Base-by-base conservation (phyloP, 2,888 invertebrate species). In the Heliconius charithonia region DNA sequence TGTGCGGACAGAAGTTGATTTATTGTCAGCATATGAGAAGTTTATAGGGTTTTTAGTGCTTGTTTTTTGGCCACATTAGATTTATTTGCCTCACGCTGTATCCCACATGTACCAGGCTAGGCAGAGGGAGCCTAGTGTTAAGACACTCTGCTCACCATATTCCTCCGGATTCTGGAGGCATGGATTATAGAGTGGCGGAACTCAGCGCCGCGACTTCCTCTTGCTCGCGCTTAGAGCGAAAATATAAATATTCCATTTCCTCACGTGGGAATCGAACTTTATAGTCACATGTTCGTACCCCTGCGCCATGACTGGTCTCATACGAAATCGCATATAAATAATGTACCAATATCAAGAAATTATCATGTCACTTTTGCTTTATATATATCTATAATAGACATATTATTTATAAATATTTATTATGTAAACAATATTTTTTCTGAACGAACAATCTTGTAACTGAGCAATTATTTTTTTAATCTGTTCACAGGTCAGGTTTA, bases 401-500 rank as follows among this genome's bases (percentile, higher is more conserved):
- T 19, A 22, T 51, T 51, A 51, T 51, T 27, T 66, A 66, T 66
- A 66, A 32, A 66, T 66, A 66, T 66, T 32, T 66, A 66, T 66
- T 29, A 51, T 72, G n/a, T 12, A 72, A 32, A 70, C 25, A 70
- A 51, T 51, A 27, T 51, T 51, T 51, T 22, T 51, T 0, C 27
- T 51, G 51, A 51, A 51, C 27, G 29, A 19, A 59, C 32, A 32
- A 72, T 72, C 71, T 72, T 72, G 71, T 72, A 59, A 72, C 71
- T 22, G 71, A 56, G 71, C 56, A 56, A 72, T 56, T 56, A 72
- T 32, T 3, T 71, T 71, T 71, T 72, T 56, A 69, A 72, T 72
- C 71, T 72, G 56, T 72, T 32, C 10, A 51, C 56, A 32, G 71
- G 71, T 72, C 71, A 72, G 32, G 56, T 45, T 25, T 70, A 22